Evolutionary conservation across 2,888 invertebrate species (phyloP).

Genomic region (Cheilosia variabilis): DNA sequence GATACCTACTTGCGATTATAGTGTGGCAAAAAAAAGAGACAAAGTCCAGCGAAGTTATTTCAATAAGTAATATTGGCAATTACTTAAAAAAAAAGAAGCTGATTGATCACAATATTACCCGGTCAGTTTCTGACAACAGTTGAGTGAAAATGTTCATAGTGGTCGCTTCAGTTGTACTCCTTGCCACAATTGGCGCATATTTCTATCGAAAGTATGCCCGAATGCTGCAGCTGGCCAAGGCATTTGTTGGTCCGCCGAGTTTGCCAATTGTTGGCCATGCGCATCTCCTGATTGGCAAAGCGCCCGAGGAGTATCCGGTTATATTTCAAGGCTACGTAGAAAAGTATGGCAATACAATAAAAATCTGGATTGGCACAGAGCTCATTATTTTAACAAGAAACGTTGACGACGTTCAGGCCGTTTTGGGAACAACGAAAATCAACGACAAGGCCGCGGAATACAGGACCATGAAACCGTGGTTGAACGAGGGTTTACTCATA

Average conservation of each 20-base stretch:
- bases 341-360: slow-evolving; percentile 78
- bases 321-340: slow-evolving; percentile 81
- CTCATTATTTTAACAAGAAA: slow-evolving; percentile 79
- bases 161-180: too few species aligned
- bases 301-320: slow-evolving; percentile 81
- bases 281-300: slow-evolving; percentile 83
- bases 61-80: too few species aligned
- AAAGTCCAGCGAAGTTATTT: too few species aligned
- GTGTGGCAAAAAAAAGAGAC: too few species aligned
- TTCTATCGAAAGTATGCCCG: too few species aligned
- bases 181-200: too few species aligned
- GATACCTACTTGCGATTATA: too few species aligned
- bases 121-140: too few species aligned
- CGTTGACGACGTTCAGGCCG: slow-evolving; percentile 76
- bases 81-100: too few species aligned
- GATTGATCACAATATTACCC: too few species aligned
- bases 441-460: slow-evolving; percentile 85
- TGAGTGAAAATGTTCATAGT: too few species aligned
- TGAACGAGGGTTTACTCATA: slow-evolving; percentile 78
- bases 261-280: slow-evolving; percentile 85
- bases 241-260: slow-evolving; percentile 80
- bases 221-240: too few species aligned
- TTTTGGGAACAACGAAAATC: slow-evolving; percentile 80
- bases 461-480: slow-evolving; percentile 77
- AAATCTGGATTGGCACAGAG: slow-evolving; percentile 82